Base-by-base conservation (phyloP, 2,797 vertebrate genomes). In the Myiotriccus ornatus region DNA sequence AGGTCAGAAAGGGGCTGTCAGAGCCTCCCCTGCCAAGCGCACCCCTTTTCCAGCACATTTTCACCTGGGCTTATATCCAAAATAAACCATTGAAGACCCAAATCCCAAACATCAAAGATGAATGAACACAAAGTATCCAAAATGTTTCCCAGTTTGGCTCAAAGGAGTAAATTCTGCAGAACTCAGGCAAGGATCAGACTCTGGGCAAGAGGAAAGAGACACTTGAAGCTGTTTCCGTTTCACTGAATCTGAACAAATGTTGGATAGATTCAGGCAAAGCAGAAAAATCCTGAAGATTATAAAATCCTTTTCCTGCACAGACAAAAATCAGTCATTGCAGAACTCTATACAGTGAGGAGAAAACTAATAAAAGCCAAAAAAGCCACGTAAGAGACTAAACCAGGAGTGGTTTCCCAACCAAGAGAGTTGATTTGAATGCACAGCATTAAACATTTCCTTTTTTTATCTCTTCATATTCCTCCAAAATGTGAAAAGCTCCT, bases 21-120 rank as follows among this genome's bases (percentile, higher is more conserved):
- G 76, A 85, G 21, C 56, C 60, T 87, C 7, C 4, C 64, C 79
- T 94, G 79, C 92, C 87, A 85, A 89, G 78, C 87, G 91, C 93
- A 87, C 87, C 91, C 91, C 71, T 90, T 87, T 94, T 77, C 93
- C 94, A 95, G 64, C 68, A 84, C 89, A 94, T 89, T 92, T 90
- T 46, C 71, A 71, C 71, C 89, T 23, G 60, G 87, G 93, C 89
- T 92, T 28, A 6, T 9, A 53, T 46, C 96, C 96, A 95, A 64
- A 92, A 91, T 27, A 94, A 93, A 91, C 87, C 84, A 85, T 3
- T 18, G 2, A 21, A 50, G 75, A 77, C 87, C 87, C 75, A 77
- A 89, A 91, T 46, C 56, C 52, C 84, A 70, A 85, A 85, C 75
- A 83, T 71, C 89, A 94, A 89, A 93, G 89, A 70, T 53, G 53